Evolutionary conservation across 2,113 vertebrate genomes (phyloP).

Genomic region (Paralichthys olivaceus): DNA sequence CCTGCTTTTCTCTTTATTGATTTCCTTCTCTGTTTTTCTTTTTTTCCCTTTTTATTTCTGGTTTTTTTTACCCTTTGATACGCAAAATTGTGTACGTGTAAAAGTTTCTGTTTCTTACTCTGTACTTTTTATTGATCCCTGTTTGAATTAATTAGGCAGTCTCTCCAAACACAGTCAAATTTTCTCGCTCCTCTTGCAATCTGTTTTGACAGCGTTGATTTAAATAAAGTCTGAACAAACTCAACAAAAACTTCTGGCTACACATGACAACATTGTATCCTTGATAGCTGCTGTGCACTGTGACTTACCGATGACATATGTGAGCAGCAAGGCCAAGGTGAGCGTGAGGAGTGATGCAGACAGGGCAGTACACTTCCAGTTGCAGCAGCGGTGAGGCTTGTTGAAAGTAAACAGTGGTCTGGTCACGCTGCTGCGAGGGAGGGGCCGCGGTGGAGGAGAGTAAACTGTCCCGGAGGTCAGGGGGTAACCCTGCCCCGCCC

Average conservation of each 20-base stretch:
- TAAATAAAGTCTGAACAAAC: background rate
- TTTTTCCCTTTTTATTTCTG: background rate
- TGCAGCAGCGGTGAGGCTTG: conserved; percentile 97
- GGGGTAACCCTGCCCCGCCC: conserved; percentile 95
- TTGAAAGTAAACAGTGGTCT: conserved; percentile 95
- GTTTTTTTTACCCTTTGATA: conserved; percentile 29
- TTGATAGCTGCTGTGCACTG: background rate
- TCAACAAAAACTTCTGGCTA: background rate
- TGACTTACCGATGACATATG: conserved; percentile 95
- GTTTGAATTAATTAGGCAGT: conserved; percentile 47
- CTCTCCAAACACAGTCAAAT: conserved; percentile 32
- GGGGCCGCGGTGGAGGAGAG: conserved; percentile 94
- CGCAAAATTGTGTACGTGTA: conserved; percentile 21
- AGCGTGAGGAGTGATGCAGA: conserved; percentile 94
- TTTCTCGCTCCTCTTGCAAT: conserved; percentile 7
- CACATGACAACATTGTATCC: background rate
- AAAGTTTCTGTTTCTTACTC: conserved; percentile 21
- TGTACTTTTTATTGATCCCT: conserved; percentile 48
- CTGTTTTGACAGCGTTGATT: conserved; percentile 33
- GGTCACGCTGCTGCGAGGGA: conserved; percentile 95
- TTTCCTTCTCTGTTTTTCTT: conserved; percentile 4
- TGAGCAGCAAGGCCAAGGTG: conserved; percentile 91
- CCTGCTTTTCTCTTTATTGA: conserved; percentile 50
- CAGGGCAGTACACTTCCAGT: conserved; percentile 97
- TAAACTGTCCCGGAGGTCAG: conserved; percentile 96